Evolutionary conservation across 2,797 vertebrate genomes (phyloP).

Genomic region (Botia kubotai): DNA sequence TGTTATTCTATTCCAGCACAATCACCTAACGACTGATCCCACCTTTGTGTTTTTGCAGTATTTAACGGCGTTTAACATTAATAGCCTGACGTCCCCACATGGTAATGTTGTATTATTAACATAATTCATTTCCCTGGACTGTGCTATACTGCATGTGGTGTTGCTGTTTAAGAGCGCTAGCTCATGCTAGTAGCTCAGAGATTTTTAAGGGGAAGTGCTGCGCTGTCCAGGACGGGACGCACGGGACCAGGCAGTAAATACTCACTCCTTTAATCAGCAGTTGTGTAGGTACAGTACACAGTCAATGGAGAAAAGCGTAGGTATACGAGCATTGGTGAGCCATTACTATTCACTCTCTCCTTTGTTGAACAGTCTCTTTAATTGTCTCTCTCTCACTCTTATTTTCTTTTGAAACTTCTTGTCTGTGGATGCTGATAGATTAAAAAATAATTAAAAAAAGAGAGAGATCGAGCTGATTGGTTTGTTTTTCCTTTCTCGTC

Average conservation of each 20-base stretch:
- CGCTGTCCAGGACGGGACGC: slow-evolving; percentile 87
- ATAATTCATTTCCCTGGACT: slow-evolving; percentile 60
- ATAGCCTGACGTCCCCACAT: slow-evolving; percentile 61
- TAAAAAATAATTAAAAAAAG: slow-evolving; percentile 55
- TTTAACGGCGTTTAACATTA: slow-evolving; percentile 59
- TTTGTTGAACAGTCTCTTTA: slow-evolving; percentile 81
- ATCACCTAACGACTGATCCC: slow-evolving; percentile 54
- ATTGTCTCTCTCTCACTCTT: slow-evolving; percentile 61
- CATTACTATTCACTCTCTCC: slow-evolving; percentile 97
- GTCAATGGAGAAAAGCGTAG: slow-evolving; percentile 93
- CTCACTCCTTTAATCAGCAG: slow-evolving; percentile 98
- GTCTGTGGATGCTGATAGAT: slow-evolving; percentile 82
- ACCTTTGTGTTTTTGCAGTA: slow-evolving; percentile 60
- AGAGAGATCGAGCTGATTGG: slow-evolving; percentile 49
- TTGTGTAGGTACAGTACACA: slow-evolving; percentile 94
- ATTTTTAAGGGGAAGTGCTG: slow-evolving; percentile 64
- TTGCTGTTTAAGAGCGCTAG: slow-evolving; percentile 61
- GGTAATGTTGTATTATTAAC: slow-evolving; percentile 61
- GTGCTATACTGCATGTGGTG: slow-evolving; percentile 63
- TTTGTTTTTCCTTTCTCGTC: slow-evolving; percentile 62
- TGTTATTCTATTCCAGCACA: slow-evolving; percentile 43
- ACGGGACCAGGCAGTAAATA: slow-evolving; percentile 99
- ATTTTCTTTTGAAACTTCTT: slow-evolving; percentile 77
- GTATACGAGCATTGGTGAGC: slow-evolving; percentile 99
- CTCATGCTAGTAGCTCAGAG: slow-evolving; percentile 60